Evolutionary conservation across 2,888 invertebrate genomes (phyloP), one percentile per base, ranked within the genome.

Genomic region (Sesia bembeciformis): DNA sequence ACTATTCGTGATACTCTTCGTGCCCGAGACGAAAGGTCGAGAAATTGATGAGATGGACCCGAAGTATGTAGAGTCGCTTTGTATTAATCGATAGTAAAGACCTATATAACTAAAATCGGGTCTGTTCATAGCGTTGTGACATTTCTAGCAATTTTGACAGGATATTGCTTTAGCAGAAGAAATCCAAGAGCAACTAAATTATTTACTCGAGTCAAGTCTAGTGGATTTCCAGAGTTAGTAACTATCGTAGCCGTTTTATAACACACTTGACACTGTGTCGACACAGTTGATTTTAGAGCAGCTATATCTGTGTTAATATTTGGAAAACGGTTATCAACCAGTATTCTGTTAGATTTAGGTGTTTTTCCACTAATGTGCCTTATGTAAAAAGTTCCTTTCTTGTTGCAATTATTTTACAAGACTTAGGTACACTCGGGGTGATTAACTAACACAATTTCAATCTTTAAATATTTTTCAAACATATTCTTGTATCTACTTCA

Each of bases 1-100:
- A 5, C 91, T 95, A 62, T 97, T 97, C 81, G 95, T 97, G 1
- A 93, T 95, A 7, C 91, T 94, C 60, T 94, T 93, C 70, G 95
- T 97, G 3, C 97, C 97, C 1, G 97, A 97, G 84, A 97, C 97
- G 4, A 97, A 96, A 76, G 97, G 97, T 3, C 93, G 94, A 58
- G 95, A 96, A 69, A 91, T 97, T 63, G 96, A 96, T 70, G 96
- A 97, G 80, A 96, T 97, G 93, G 94, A 95, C 70, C 92, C 94
- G 3, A 92, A 92, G 60, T 92, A 92, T 66, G 91, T 92, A 0
- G 90, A 89, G 70, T 90, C 90, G 5, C 75, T 90, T 54, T 90
- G 89, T 71, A 90, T 91, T 59, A 91, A 90, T 67, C 90, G 90
- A 85, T 90, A 88, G 78, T 78, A 64, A 63, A 23, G 23, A 2